Percentiles rank a stretch among this genome's conserved stretches.
phyloP scores from a whole-genome alignment of 2,797 vertebrate genomes.

The Acanthornis magna region DNA sequence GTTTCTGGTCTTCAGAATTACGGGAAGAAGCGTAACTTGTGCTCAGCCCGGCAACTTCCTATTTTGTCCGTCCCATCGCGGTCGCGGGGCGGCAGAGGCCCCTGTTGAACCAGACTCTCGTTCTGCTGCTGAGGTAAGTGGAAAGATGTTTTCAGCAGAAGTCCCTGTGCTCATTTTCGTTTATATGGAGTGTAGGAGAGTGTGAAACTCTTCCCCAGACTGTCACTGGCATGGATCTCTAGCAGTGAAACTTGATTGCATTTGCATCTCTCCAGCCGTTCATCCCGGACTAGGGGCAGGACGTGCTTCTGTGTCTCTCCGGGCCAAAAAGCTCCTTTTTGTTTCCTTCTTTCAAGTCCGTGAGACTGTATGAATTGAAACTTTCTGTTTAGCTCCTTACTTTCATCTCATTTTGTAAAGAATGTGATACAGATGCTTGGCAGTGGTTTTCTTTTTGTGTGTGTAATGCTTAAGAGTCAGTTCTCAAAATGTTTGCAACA shows the following conservation, averaged over 20 bases:
- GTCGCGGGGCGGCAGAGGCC: too few relatives aligned
- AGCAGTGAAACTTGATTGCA: accelerated
- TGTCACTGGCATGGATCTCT: accelerated
- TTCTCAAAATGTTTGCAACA: not conserved
- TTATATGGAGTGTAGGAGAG: not conserved
- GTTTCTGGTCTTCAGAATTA: not conserved
- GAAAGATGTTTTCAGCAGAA: not conserved
- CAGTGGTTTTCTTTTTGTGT: not conserved
- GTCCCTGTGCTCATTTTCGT: not conserved
- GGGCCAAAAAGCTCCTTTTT: not conserved
- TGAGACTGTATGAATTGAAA: not conserved
- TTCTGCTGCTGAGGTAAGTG: not conserved
- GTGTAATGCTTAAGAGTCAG: not conserved
- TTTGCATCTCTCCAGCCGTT: accelerated
- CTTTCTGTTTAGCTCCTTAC: not conserved
- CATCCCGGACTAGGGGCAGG: too few relatives aligned
- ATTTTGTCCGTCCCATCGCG: accelerated
- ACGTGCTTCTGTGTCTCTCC: accelerated
- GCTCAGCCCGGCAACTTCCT: not conserved
- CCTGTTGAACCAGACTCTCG: accelerated
- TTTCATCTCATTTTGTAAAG: not conserved
- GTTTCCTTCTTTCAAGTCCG: not conserved
- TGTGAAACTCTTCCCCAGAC: accelerated
- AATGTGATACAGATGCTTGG: not conserved
- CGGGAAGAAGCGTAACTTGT: not conserved